Percentiles rank a stretch among this genome's conserved stretches.
Conservation (phyloP, 2,888 invertebrate species). For the Gymnocheta viridis region DNA sequence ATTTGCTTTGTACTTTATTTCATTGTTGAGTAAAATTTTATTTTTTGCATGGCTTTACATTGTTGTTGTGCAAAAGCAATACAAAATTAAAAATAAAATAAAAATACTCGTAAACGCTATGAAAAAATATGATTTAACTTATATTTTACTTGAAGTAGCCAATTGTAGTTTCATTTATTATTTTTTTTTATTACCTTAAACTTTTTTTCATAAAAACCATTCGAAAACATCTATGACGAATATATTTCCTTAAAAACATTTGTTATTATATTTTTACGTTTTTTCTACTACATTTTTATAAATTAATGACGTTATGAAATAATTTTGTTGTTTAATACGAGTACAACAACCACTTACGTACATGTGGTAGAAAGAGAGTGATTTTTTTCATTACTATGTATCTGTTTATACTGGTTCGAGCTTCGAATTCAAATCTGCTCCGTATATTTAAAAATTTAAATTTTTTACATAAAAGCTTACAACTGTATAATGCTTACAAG, state of each 20-base stretch:
- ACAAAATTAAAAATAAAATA: conserved; percentile 1
- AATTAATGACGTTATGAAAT: conserved; percentile 53
- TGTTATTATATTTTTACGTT: conserved; percentile 10
- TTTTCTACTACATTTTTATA: background rate
- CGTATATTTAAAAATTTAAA: background rate
- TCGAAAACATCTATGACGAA: conserved; percentile 45
- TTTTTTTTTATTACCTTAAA: conserved; percentile 1
- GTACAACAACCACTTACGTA: background rate
- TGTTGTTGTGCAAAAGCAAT: conserved; percentile 19
- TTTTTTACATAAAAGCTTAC: background rate
- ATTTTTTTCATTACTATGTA: background rate
- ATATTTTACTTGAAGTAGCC: conserved; percentile 43
- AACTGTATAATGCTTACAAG: too few relatives aligned
- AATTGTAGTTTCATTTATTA: conserved; percentile 24
- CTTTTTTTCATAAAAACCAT: background rate
- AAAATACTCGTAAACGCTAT: background rate
- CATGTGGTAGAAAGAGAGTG: background rate
- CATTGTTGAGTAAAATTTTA: conserved; percentile 33
- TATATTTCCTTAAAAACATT: conserved; percentile 42
- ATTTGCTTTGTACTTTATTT: conserved; percentile 45
- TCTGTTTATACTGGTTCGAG: background rate
- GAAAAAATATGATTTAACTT: conserved; percentile 37
- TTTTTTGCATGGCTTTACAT: conserved; percentile 36
- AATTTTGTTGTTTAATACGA: background rate
- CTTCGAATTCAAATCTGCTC: background rate